phyloP scores from a whole-genome alignment of 2,797 vertebrate genomes.

The Serranus cabrilla region DNA sequence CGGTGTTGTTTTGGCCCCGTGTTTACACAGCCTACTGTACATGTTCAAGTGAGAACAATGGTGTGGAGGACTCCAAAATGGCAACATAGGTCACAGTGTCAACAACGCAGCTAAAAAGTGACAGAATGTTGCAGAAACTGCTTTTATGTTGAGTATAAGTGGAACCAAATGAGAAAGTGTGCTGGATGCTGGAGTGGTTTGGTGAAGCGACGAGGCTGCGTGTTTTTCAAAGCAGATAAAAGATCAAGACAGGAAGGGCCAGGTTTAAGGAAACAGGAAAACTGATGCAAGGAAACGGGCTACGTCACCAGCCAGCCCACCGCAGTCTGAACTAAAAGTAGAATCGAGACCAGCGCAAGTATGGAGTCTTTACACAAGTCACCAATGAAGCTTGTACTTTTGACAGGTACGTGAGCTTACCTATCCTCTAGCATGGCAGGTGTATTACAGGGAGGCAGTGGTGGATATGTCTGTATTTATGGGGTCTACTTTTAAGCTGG shows the following conservation, averaged over 20 bases:
- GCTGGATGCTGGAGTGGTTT: slow-evolving; percentile 2
- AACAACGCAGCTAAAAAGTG: not conserved
- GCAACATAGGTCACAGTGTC: slow-evolving; percentile 32
- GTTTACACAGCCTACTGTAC: slow-evolving; percentile 64
- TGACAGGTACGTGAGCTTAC: slow-evolving; percentile 84
- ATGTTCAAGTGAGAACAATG: slow-evolving; percentile 74
- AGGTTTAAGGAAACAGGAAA: slow-evolving; percentile 90
- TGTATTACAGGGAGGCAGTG: not conserved
- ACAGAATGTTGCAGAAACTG: not conserved
- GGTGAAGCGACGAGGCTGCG: slow-evolving; percentile 24
- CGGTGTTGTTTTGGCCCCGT: slow-evolving; percentile 62
- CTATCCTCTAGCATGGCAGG: not conserved
- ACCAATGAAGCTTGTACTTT: slow-evolving; percentile 88
- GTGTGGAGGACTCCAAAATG: slow-evolving; percentile 53
- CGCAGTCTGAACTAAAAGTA: slow-evolving; percentile 77
- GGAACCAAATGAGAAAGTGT: not conserved
- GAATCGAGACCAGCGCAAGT: slow-evolving; percentile 67
- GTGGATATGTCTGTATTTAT: not conserved
- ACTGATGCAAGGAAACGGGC: slow-evolving; percentile 84
- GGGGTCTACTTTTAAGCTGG: not conserved
- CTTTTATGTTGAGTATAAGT: slow-evolving; percentile 5
- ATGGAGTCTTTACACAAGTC: slow-evolving; percentile 86
- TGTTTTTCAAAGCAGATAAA: slow-evolving; percentile 83
- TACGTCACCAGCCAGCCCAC: slow-evolving; percentile 83
- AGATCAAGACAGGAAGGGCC: slow-evolving; percentile 87